Base-by-base conservation (phyloP, 2,888 invertebrate genomes). In the Pantelozetes paolii region DNA sequence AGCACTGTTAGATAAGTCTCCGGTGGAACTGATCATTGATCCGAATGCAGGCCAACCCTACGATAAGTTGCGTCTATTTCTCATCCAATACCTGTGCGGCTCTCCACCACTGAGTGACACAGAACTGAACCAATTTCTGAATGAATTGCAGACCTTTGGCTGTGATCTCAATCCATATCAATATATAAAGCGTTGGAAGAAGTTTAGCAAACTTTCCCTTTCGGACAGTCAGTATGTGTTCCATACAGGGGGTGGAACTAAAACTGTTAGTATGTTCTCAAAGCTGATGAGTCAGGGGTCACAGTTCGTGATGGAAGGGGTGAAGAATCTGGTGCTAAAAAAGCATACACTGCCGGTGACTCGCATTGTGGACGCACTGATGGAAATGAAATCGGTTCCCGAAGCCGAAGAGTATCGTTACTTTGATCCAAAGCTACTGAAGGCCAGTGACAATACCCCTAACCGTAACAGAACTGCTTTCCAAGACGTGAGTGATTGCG, bases 221-320 rank as follows among this genome's bases (percentile, higher is more conserved):
- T 67, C 67, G 48, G 28, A 62, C 28, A 45, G 48, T 59, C 69
- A 54, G 42, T 71, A 54, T 54, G 71, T 71, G 42, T 72, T 72
- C 28, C 72, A 72, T 76, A 75, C 76, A 80, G 83, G 83, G 32
- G 96, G 95, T 81, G 95, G 94, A 32, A 95, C 95, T 0, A 95
- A 94, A 84, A 97, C 97, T 0, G 93, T 95, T 75, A 92, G 91
- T 76, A 98, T 99, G 98, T 97, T 99, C 84, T 94, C 95, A 11
- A 99, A 98, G 83, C 86, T 99, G 73, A 92, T 99, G 80, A 92
- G 92, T 11, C 95, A 97, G 82, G 96, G 97, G 28, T 98, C 97
- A 0, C 93, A 94, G 45, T 97, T 99, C 82, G 96, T 99, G 0
- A 99, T 99, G 97, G 99, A 99, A 83, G 99, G 97, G 48, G 97